A percentile compares a stretch with the other conserved stretches of the same genome.
Evolutionary conservation across 2,113 vertebrate species (phyloP).

Genomic region (Neodon shergylaensis): DNA sequence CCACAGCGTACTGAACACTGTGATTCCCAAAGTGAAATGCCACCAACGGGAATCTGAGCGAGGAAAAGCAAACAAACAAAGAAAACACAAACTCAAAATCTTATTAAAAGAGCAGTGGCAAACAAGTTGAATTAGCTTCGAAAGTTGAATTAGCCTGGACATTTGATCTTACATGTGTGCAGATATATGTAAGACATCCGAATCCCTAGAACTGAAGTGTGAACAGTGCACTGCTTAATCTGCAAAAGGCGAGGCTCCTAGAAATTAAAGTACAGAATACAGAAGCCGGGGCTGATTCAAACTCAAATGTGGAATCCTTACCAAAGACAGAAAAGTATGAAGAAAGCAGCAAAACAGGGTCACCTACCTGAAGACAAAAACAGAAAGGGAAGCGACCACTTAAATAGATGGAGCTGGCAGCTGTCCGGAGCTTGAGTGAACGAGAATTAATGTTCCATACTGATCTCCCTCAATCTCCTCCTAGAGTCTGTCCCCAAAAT

Average conservation of each 20-base stretch:
- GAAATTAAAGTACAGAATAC: conserved; percentile 16
- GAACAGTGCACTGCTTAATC: conserved; percentile 46
- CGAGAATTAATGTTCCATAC: background rate
- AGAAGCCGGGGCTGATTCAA: background rate
- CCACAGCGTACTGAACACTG: background rate
- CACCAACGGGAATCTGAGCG: conserved; percentile 5
- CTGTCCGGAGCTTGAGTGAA: rapidly evolving
- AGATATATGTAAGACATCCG: background rate
- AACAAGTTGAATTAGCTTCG: conserved; percentile 56
- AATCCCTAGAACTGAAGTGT: background rate
- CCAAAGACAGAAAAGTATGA: background rate
- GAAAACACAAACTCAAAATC: background rate
- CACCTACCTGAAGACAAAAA: background rate
- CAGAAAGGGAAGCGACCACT: background rate
- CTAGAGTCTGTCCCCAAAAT: background rate
- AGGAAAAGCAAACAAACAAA: background rate
- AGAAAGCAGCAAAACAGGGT: background rate
- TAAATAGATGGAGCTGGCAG: background rate
- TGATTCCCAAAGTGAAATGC: conserved; percentile 58
- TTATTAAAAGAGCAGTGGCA: conserved; percentile 55
- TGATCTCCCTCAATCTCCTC: background rate
- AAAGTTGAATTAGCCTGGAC: conserved; percentile 53
- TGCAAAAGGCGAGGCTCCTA: background rate
- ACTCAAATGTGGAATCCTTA: background rate
- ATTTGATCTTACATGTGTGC: conserved; percentile 38